Conservation (phyloP, 92 coral and sea anemone genomes). For the Porites evermanni region DNA sequence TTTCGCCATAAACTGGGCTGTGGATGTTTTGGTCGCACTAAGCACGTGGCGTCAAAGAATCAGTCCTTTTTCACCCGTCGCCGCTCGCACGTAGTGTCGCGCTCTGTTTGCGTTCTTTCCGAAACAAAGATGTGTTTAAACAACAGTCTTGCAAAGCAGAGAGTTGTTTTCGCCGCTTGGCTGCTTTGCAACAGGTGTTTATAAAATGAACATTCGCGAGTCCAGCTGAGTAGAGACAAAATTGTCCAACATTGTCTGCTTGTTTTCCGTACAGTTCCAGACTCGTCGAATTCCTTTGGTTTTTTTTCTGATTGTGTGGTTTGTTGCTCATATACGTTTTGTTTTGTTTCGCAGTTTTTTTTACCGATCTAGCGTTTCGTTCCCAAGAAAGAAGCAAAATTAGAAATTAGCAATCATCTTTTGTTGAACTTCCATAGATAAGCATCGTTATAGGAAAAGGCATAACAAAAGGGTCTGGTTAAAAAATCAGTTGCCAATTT, state of each 20-base stretch:
- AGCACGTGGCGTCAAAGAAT: too few relatives aligned
- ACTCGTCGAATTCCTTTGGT: conserved; percentile 9
- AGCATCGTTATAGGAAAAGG: too few relatives aligned
- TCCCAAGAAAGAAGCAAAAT: not conserved
- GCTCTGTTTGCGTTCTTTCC: not conserved
- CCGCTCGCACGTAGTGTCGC: not conserved
- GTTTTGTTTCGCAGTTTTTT: not conserved
- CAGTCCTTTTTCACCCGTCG: too few relatives aligned
- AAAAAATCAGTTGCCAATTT: too few relatives aligned
- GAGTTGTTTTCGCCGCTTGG: not conserved
- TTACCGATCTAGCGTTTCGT: not conserved
- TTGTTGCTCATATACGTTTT: not conserved
- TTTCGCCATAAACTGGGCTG: too few relatives aligned
- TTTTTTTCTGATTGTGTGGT: not conserved
- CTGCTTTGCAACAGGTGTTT: conserved; percentile 46
- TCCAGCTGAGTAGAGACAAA: conserved; percentile 12
- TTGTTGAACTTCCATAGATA: too few relatives aligned
- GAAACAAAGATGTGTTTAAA: conserved; percentile 2
- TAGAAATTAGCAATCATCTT: too few relatives aligned
- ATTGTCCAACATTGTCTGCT: not conserved
- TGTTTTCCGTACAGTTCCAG: not conserved
- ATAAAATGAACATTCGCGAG: conserved; percentile 18
- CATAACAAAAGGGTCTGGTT: too few relatives aligned
- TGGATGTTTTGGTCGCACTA: too few relatives aligned
- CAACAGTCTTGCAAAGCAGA: conserved; percentile 5